Evolutionary conservation across 1,140 invertebrate genomes (phyloP).

Genomic region (Homalodisca vitripennis): DNA sequence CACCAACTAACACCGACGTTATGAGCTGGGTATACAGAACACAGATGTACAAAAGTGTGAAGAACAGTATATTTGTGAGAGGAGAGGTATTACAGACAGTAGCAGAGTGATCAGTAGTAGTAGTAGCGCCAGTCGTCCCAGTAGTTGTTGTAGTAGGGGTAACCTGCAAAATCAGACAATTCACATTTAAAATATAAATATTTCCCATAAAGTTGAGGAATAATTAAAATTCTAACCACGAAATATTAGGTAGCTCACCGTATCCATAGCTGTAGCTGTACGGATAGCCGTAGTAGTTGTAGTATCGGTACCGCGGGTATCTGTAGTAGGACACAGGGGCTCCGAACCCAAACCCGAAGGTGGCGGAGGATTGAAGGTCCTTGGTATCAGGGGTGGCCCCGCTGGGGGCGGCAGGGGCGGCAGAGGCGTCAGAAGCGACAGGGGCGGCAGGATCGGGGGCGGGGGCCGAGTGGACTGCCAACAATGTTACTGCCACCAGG

Average conservation of each 20-base stretch:
- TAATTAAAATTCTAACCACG: too few relatives aligned
- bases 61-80: too few relatives aligned
- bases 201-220: too few relatives aligned
- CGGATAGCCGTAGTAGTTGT: neutral
- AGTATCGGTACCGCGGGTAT: neutral
- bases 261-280: neutral
- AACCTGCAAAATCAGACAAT: too few relatives aligned
- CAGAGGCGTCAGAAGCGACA: neutral
- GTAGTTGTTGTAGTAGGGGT: constrained; percentile 10
- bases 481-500: neutral
- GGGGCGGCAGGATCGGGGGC: neutral
- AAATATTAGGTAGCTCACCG: too few relatives aligned
- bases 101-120: constrained; percentile 9
- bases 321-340: neutral
- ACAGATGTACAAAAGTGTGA: too few relatives aligned
- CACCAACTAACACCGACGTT: too few relatives aligned
- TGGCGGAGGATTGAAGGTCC: constrained; percentile 2
- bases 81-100: neutral
- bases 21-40: too few relatives aligned
- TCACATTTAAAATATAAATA: too few relatives aligned
- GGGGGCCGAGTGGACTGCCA: neutral
- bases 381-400: neutral
- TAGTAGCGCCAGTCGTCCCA: constrained; percentile 19
- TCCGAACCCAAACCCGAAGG: neutral
- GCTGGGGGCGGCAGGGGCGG: neutral